Evolutionary conservation across 2,888 invertebrate species (phyloP), one percentile per base, ranked within the genome.

Genomic region (Pseudococcus viburni): DNA sequence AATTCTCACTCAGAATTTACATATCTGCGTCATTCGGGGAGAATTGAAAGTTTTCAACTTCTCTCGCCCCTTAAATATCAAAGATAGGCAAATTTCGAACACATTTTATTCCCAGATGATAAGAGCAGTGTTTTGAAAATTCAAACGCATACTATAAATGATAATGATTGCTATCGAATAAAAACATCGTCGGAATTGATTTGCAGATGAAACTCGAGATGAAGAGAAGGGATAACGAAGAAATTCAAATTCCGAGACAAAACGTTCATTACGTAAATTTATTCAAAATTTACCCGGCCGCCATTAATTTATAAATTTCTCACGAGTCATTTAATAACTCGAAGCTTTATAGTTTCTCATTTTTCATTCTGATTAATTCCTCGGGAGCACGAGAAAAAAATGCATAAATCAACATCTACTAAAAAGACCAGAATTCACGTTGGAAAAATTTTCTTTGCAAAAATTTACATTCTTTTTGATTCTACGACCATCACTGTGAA

Each of bases 231-330:
- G 12, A 12, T 11, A 51, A 46, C 8, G 8, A 51, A 51, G 12
- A 51, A 51, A 51, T 51, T 51, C 48, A 51, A 12, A 51, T 51
- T 59, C n/a, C n/a, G 3, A 59, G n/a, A 59, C 5, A 59, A 59
- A 59, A 59, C 59, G n/a, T 59, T 59, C 59, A 59, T 59, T 59
- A 59, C 4, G 12, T n/a, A 59, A 59, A 59, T 59, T 59, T 59
- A 59, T 59, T 59, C 59, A 59, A 59, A 59, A 59, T 59, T 59
- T 12, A 55, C 12, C 15, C 55, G 5, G 55, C 55, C 15, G 55
- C 17, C 55, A 17, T 55, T 55, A 12, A 5, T 55, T 55, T 55
- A 17, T 55, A 55, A 55, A 55, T 55, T 59, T 59, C 15, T 59
- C 59, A 8, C n/a, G 59, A 59, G 59, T 59, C 17, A 59, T 59